phyloP scores from a whole-genome alignment of 2,113 vertebrate genomes.

The Typhlomys cinereus region DNA sequence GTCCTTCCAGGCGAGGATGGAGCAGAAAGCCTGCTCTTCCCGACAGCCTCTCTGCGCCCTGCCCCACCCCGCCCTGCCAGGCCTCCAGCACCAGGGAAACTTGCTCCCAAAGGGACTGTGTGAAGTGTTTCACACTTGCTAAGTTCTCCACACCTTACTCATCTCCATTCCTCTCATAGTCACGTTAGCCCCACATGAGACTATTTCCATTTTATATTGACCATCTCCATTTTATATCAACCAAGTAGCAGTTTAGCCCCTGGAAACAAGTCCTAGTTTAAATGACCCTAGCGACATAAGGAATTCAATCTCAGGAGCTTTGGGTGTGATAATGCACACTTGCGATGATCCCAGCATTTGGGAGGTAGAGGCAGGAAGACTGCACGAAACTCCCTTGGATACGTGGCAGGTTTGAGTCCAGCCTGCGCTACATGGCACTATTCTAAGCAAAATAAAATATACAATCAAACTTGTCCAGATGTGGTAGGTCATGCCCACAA shows the following conservation, averaged over 20 bases:
- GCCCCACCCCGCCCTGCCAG: rapidly evolving
- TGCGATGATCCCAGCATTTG: neutral
- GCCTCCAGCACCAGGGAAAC: neutral
- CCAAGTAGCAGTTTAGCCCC: neutral
- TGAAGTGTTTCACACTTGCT: rapidly evolving
- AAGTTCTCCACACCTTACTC: neutral
- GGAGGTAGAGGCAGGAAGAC: neutral
- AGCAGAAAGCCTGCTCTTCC: neutral
- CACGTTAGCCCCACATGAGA: neutral
- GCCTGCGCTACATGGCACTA: neutral
- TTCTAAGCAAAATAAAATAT: neutral
- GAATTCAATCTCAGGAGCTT: neutral
- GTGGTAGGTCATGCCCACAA: neutral
- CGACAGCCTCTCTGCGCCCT: neutral
- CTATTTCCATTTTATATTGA: neutral
- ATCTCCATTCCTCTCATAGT: neutral
- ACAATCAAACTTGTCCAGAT: too few relatives aligned
- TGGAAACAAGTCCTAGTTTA: neutral
- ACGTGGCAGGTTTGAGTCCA: neutral
- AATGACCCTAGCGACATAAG: neutral
- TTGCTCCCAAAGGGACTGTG: neutral
- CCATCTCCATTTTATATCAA: neutral
- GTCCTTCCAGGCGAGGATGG: neutral
- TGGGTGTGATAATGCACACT: neutral
- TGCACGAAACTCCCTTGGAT: too few relatives aligned